phyloP scores from a whole-genome alignment of 2,797 vertebrate genomes.

The Caiman crocodilus region DNA sequence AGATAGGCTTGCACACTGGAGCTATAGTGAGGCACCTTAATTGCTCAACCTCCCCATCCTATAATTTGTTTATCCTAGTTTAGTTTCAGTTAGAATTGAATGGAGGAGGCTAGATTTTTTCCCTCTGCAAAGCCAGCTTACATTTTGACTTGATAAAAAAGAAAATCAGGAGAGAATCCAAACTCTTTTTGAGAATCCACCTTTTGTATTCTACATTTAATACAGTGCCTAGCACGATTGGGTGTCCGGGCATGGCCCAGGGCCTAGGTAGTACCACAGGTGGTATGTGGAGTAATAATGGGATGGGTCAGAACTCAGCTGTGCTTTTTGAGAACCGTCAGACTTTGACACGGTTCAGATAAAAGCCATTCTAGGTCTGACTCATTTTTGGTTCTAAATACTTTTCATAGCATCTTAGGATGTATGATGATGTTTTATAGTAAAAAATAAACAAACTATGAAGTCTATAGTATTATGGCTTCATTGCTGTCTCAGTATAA shows the following conservation, averaged over 20 bases:
- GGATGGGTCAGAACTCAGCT: background rate
- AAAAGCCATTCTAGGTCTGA: background rate
- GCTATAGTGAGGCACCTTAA: no score
- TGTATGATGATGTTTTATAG: accelerated
- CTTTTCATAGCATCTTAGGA: accelerated
- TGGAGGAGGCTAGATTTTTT: background rate
- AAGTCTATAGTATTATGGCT: background rate
- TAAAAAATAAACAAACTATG: background rate
- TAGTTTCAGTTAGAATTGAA: background rate
- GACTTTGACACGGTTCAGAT: background rate
- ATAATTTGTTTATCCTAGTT: background rate
- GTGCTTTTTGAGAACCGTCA: background rate
- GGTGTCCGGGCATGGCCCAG: background rate
- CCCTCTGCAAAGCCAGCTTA: background rate
- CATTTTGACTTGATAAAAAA: background rate
- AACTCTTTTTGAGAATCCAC: background rate
- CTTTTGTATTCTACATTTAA: background rate
- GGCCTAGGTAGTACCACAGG: accelerated
- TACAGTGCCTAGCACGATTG: background rate
- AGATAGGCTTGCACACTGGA: no score
- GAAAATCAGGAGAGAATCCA: background rate
- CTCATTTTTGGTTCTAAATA: background rate
- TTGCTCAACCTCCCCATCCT: no score
- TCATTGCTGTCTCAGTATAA: background rate
- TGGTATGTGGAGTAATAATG: accelerated